A percentile compares a stretch with the other conserved stretches of the same genome.
Evolutionary conservation across 2,888 invertebrate species (phyloP).

Genomic region (Spisula subtruncata): DNA sequence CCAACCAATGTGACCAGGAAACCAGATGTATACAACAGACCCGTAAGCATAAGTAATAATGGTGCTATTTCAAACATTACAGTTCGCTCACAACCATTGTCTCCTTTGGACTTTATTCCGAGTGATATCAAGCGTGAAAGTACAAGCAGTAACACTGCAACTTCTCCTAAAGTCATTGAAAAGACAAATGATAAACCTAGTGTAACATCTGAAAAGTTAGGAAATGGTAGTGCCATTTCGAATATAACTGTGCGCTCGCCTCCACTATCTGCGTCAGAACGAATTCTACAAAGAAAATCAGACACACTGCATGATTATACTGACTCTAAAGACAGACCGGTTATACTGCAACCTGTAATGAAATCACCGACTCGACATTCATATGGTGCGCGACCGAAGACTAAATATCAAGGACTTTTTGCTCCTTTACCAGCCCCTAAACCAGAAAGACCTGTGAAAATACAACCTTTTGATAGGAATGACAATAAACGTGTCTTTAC

Average conservation of each 20-base stretch:
- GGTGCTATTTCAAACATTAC: slow-evolving; percentile 25
- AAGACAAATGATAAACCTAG: not conserved
- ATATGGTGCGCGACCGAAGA: slow-evolving; percentile 35
- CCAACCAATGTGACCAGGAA: not conserved
- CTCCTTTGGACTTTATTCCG: not conserved
- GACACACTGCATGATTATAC: not conserved
- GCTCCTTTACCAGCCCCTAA: not conserved
- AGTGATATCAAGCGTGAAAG: not conserved
- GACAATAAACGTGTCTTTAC: not conserved
- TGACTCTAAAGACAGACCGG: slow-evolving; percentile 35
- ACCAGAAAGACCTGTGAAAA: not conserved
- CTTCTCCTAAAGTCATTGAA: not conserved
- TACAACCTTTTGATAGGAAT: slow-evolving; percentile 16
- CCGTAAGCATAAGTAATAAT: not conserved
- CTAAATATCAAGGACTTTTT: slow-evolving; percentile 7
- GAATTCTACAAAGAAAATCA: slow-evolving; percentile 50
- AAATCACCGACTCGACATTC: not conserved
- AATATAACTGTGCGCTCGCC: slow-evolving; percentile 39
- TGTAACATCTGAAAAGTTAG: not conserved
- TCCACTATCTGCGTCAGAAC: slow-evolving; percentile 56
- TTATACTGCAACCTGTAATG: slow-evolving; percentile 34
- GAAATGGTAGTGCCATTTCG: slow-evolving; percentile 1
- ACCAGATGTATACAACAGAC: not conserved
- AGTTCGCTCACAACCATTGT: not conserved
- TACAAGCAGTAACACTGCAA: not conserved